Evolutionary conservation across 2,888 invertebrate genomes (phyloP).

Genomic region (Perizoma affinitatum): DNA sequence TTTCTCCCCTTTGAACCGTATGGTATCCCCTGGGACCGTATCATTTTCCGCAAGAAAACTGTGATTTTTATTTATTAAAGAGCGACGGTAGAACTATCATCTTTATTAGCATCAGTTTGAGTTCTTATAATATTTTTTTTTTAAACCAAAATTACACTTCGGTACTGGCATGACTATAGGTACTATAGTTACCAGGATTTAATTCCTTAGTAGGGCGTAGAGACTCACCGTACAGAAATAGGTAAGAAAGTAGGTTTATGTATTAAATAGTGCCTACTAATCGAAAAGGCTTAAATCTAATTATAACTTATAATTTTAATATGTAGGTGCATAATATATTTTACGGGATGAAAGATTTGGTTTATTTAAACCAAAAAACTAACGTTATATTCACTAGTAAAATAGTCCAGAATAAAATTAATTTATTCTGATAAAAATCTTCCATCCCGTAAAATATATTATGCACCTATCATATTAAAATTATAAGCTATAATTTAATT

Average conservation of each 20-base stretch:
- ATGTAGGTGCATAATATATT: constrained; percentile 81
- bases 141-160: too few relatives aligned
- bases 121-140: not conserved
- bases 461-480: constrained; percentile 82
- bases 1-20: constrained; percentile 6
- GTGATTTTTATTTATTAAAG: not conserved
- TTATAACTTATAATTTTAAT: constrained; percentile 83
- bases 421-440: constrained; percentile 72
- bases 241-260: too few relatives aligned
- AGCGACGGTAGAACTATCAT: too few relatives aligned
- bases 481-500: constrained; percentile 84
- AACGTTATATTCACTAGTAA: constrained; percentile 37
- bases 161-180: too few relatives aligned
- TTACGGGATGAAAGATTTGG: constrained; percentile 68
- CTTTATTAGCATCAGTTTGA: too few relatives aligned
- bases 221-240: too few relatives aligned
- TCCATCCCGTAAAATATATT: constrained; percentile 72
- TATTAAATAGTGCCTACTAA: constrained; percentile 1
- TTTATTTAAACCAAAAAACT: constrained; percentile 44
- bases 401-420: constrained; percentile 56
- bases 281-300: constrained; percentile 72
- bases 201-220: too few relatives aligned
- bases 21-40: too few relatives aligned
- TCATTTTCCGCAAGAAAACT: not conserved
- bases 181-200: too few relatives aligned